A percentile compares a stretch with the other conserved stretches of the same genome.
Conservation (phyloP, 2,888 invertebrate genomes). For the Amiota mariae region DNA sequence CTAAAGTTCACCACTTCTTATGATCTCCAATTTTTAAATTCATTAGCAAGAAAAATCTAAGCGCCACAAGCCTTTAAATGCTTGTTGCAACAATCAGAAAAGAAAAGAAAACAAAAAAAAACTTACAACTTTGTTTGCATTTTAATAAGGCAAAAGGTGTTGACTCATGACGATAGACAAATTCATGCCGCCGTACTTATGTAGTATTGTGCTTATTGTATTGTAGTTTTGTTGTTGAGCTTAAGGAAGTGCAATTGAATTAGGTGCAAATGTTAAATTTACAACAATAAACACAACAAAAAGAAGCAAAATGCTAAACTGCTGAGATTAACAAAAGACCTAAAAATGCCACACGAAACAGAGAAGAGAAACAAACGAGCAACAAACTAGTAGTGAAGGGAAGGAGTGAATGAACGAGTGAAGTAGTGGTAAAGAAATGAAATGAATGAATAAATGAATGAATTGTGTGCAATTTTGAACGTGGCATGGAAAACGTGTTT, state of each 20-base stretch:
- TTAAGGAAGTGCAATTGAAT: constrained; percentile 54
- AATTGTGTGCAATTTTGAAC: background rate
- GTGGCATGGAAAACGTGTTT: background rate
- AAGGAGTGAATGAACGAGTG: background rate
- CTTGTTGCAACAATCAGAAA: no score
- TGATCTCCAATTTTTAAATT: no score
- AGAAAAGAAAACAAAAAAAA: background rate
- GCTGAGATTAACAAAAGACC: constrained; percentile 27
- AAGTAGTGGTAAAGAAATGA: background rate
- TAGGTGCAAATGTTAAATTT: constrained; percentile 51
- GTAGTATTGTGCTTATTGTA: constrained; percentile 10
- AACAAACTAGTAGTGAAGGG: constrained; percentile 21
- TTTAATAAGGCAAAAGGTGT: constrained; percentile 54
- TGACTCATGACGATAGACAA: constrained; percentile 54
- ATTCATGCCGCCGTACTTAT: constrained; percentile 6
- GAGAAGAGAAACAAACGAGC: constrained; percentile 2
- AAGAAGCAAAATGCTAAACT: constrained; percentile 13
- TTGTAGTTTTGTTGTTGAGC: background rate
- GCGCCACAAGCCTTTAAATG: no score
- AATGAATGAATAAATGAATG: background rate
- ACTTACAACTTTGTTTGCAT: constrained; percentile 6
- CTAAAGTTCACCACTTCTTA: no score
- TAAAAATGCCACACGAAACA: constrained; percentile 21
- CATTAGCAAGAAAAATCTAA: no score
- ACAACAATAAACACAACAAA: constrained; percentile 3